Conservation (phyloP, 1,140 invertebrate species). For the Cecropterus lyciades region DNA sequence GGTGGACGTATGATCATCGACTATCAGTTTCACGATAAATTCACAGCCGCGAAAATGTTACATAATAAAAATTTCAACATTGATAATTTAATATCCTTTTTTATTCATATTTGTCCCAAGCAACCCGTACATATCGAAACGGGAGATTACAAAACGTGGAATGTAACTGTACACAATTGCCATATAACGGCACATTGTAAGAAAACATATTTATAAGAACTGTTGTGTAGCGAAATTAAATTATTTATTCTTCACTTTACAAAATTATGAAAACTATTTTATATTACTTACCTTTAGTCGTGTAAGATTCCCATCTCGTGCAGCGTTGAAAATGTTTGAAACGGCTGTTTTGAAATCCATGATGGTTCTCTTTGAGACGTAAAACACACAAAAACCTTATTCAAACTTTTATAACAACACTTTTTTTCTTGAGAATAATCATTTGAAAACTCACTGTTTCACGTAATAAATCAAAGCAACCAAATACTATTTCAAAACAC, state of each 20-base stretch:
- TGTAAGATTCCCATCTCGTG: slow-evolving; percentile 77
- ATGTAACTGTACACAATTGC: slow-evolving; percentile 39
- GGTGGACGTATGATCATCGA: slow-evolving; percentile 1
- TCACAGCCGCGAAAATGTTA: neutral
- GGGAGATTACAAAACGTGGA: slow-evolving; percentile 25
- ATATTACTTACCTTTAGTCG: slow-evolving; percentile 74
- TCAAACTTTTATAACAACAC: slow-evolving; percentile 74
- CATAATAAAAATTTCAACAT: neutral
- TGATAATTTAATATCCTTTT: neutral
- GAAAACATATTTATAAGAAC: neutral
- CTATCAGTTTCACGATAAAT: neutral
- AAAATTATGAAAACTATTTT: slow-evolving; percentile 3
- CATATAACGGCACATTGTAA: slow-evolving; percentile 35
- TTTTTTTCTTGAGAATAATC: slow-evolving; percentile 76
- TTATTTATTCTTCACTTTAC: neutral
- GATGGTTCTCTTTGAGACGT: slow-evolving; percentile 70
- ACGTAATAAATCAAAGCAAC: slow-evolving; percentile 67
- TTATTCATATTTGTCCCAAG: neutral
- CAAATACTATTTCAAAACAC: slow-evolving; percentile 79
- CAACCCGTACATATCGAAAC: slow-evolving; percentile 14
- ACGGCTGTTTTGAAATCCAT: slow-evolving; percentile 83
- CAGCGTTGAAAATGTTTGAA: slow-evolving; percentile 69
- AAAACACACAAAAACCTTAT: slow-evolving; percentile 62
- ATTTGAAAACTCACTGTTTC: slow-evolving; percentile 70
- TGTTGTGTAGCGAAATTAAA: neutral